Evolutionary conservation across 2,113 vertebrate species (phyloP).

Genomic region (Rafetus swinhoei): DNA sequence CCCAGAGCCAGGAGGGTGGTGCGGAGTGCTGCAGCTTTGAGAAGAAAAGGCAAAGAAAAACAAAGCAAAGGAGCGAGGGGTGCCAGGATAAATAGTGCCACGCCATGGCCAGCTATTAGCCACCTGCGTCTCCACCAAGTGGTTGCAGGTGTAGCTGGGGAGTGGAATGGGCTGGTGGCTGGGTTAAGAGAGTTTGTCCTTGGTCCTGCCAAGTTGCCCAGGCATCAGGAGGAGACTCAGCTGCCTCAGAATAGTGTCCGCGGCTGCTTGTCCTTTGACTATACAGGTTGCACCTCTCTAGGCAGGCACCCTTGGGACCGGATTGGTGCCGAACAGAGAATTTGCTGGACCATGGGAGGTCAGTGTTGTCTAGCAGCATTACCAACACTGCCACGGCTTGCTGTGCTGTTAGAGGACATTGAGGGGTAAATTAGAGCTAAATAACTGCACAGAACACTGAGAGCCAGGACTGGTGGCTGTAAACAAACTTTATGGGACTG

Average conservation of each 20-base stretch:
- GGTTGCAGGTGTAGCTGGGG: not conserved
- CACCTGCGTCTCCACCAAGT: fast-evolving
- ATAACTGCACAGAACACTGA: too few species aligned
- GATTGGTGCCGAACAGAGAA: too few species aligned
- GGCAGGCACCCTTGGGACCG: too few species aligned
- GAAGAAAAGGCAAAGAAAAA: not conserved
- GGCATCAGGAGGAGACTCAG: not conserved
- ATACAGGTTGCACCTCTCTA: too few species aligned
- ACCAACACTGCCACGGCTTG: too few species aligned
- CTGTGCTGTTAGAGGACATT: too few species aligned
- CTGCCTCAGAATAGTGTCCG: not conserved
- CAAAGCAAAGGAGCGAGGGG: not conserved
- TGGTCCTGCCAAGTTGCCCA: not conserved
- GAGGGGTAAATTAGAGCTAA: too few species aligned
- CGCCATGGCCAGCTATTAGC: not conserved
- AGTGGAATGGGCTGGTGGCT: not conserved
- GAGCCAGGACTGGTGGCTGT: too few species aligned
- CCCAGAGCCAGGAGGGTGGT: not conserved
- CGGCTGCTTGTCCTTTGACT: not conserved
- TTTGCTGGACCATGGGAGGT: too few species aligned
- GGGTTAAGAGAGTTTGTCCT: not conserved
- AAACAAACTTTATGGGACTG: too few species aligned
- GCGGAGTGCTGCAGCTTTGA: not conserved
- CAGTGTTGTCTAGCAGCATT: too few species aligned
- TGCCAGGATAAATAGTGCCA: not conserved